Base-by-base conservation (phyloP, 2,888 invertebrate species). In the Dysmachus trigonus region DNA sequence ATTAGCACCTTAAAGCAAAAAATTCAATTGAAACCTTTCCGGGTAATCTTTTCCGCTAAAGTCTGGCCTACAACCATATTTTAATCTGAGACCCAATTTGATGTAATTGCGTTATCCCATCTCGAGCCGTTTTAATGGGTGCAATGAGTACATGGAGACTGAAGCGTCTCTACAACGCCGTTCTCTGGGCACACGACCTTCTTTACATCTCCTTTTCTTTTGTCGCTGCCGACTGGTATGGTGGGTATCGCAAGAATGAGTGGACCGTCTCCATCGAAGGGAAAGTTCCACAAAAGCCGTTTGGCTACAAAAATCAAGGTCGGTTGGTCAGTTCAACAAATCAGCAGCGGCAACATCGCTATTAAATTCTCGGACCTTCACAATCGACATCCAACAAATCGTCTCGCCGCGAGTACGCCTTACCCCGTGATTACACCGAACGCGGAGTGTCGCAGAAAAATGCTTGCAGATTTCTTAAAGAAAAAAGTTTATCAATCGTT, bases 281-380 rank as follows among this genome's bases (percentile, higher is more conserved):
- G 79, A 79, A 79, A 79, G 79, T 79, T 79, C 79, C 79, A 79
- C 79, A 79, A 79, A 79, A 79, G 35, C n/a, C 79, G 79, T 79
- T 79, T 51, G 79, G 51, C 27, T 30, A 79, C 79, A 79, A 79
- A 79, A 79, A 79, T 79, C 79, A 79, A 79, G 79, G 79, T 79
- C 79, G 79, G 51, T 79, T 79, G 79, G 79, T 79, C 79, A 79
- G 47, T 77, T 79, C 51, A 30, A 79, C 51, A 79, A 79, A 51
- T 79, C 79, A 79, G 38, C 79, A 47, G 15, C 79, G 41, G 38
- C 41, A 79, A 51, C 30, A 51, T 18, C 31, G 31, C 18, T n/a
- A 79, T 22, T 30, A 41, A 79, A 79, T 30, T 79, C 47, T 31
- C 79, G 27, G 30, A 13, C 38, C 38, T 41, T 41, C 38, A 41